A percentile compares a stretch with the other conserved stretches of the same genome.
Conservation (phyloP, 2,113 vertebrate genomes). For the Bubo blakistoni region DNA sequence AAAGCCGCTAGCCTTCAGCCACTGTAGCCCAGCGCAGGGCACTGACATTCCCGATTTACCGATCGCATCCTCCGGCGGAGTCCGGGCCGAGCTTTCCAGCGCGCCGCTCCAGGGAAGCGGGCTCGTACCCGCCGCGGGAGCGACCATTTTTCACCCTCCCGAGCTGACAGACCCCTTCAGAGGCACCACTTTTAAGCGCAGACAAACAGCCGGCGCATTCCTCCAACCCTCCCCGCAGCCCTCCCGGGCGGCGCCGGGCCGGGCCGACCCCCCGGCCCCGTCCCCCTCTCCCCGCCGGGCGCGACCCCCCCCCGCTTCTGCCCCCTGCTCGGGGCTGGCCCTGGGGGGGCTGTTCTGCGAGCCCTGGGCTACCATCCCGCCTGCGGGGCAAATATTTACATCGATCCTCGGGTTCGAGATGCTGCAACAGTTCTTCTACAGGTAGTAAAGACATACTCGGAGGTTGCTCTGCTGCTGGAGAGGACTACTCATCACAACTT, state of each 20-base stretch:
- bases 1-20: no score
- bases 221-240: not conserved
- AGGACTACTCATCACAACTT: not conserved
- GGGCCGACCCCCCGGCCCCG: no score
- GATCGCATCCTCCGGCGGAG: fast-evolving
- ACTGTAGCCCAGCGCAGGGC: fast-evolving
- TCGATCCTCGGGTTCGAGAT: not conserved
- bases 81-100: conserved; percentile 25
- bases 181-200: not conserved
- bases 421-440: not conserved
- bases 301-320: no score
- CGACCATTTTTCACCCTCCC: conserved; percentile 62
- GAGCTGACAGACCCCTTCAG: conserved; percentile 23
- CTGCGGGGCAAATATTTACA: not conserved
- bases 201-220: not conserved
- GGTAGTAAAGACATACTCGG: not conserved
- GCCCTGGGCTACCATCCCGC: no score
- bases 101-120: not conserved
- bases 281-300: not conserved
- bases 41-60: fast-evolving
- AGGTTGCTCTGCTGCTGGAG: not conserved
- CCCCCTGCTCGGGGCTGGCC: no score
- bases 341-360: no score
- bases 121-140: conserved; percentile 28
- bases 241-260: no score